phyloP scores from a whole-genome alignment of 37 sponge, comb jelly and placozoan species.

The Lycopodina hypogea region DNA sequence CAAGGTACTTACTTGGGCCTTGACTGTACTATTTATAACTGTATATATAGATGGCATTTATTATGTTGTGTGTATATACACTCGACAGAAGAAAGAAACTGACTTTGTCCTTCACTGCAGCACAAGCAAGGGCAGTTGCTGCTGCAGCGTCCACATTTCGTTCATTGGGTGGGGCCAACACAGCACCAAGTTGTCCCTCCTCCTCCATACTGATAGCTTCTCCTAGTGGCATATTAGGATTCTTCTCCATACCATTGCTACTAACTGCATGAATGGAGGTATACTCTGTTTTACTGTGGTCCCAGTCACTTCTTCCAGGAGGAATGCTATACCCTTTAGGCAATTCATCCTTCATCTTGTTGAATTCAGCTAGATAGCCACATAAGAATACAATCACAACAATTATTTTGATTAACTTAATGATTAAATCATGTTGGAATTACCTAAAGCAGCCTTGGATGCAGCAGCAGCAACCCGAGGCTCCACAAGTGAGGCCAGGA shows the following conservation, averaged over 20 bases:
- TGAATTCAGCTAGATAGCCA: no score
- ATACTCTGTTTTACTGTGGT: not conserved
- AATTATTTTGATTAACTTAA: no score
- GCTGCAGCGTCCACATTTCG: conserved; percentile 83
- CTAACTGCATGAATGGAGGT: no score
- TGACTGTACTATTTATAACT: conserved; percentile 64
- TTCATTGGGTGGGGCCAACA: conserved; percentile 42
- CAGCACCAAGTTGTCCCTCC: not conserved
- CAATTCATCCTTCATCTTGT: conserved; percentile 80
- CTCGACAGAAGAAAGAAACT: not conserved
- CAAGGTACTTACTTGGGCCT: conserved; percentile 69
- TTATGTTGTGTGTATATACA: not conserved
- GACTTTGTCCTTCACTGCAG: conserved; percentile 93
- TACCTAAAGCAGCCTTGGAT: conserved; percentile 93
- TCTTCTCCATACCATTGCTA: no score
- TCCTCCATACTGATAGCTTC: no score
- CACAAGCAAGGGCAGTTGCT: conserved; percentile 86
- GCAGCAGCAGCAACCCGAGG: conserved; percentile 95
- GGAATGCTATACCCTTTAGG: conserved; percentile 24
- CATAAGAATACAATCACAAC: no score
- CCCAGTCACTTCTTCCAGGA: not conserved
- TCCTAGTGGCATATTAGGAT: not conserved
- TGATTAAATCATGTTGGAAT: no score
- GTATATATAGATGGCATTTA: no score
- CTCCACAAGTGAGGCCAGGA: conserved; percentile 95